Evolutionary conservation across 2,888 invertebrate genomes (phyloP).

Genomic region (Noctua pronuba): DNA sequence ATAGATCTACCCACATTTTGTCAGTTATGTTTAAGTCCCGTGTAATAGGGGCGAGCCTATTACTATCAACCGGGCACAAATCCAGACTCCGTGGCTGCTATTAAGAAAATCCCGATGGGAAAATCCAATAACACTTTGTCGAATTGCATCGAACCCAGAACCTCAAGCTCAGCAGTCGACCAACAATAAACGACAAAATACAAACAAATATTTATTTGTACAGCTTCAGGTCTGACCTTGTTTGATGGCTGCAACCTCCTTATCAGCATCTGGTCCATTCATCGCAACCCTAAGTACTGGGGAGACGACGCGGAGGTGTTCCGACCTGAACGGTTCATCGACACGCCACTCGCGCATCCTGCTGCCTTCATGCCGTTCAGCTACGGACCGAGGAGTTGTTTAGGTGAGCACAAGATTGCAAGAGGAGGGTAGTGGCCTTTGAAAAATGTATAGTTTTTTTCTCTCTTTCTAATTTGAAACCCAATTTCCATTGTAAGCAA

Average conservation of each 20-base stretch:
- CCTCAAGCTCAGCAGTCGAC: too few species aligned
- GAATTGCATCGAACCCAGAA: too few species aligned
- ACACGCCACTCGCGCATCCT: slow-evolving; percentile 63
- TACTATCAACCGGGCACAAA: too few species aligned
- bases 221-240: slow-evolving; percentile 66
- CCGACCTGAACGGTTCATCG: slow-evolving; percentile 73
- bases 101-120: too few species aligned
- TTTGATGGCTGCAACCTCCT: slow-evolving; percentile 60
- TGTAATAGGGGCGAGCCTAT: too few species aligned
- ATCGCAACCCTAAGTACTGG: slow-evolving; percentile 82
- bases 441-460: neutral
- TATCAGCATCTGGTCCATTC: slow-evolving; percentile 73
- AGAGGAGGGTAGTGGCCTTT: neutral
- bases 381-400: slow-evolving; percentile 71
- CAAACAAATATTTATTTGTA: neutral
- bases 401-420: slow-evolving; percentile 64
- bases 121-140: too few species aligned
- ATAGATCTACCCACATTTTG: too few species aligned
- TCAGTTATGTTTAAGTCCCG: too few species aligned
- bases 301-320: slow-evolving; percentile 73
- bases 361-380: slow-evolving; percentile 73
- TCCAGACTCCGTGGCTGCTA: too few species aligned
- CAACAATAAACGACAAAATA: neutral
- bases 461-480: neutral
- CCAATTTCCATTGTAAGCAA: too few species aligned